Evolutionary conservation across 2,797 vertebrate species (phyloP).

Genomic region (Hoplostethus mediterraneus): DNA sequence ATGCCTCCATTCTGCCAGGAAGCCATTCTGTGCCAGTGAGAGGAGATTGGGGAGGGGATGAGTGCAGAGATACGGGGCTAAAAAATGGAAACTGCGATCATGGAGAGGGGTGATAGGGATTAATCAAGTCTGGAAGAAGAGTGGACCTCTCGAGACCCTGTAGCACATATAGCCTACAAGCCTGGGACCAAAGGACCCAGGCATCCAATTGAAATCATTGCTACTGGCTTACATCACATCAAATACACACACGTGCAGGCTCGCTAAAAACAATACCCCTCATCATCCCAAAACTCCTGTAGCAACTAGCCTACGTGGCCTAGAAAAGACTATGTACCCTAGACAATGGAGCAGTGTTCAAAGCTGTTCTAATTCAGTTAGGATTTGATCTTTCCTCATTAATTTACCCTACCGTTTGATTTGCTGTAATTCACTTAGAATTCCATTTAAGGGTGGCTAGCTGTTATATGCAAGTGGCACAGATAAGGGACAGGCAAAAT

Average conservation of each 20-base stretch:
- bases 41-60: conserved; percentile 83
- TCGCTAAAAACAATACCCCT: conserved; percentile 14
- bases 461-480: conserved; percentile 56
- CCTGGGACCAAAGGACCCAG: conserved; percentile 38
- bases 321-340: conserved; percentile 42
- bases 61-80: conserved; percentile 80
- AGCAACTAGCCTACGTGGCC: conserved; percentile 37
- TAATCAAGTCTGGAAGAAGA: conserved; percentile 80
- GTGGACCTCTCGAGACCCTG: conserved; percentile 53
- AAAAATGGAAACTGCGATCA: conserved; percentile 80
- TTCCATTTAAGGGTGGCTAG: conserved; percentile 53
- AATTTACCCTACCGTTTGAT: conserved; percentile 62
- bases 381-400: conserved; percentile 61
- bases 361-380: conserved; percentile 50
- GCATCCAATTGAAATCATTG: conserved; percentile 17
- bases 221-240: conserved; percentile 44
- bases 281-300: conserved; percentile 25
- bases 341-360: conserved; percentile 58
- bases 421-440: conserved; percentile 57
- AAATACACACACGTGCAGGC: conserved; percentile 47
- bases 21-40: conserved; percentile 82
- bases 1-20: conserved; percentile 83
- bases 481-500: conserved; percentile 47
- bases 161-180: conserved; percentile 35
- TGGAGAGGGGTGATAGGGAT: conserved; percentile 75